Base-by-base conservation (phyloP, 2,797 vertebrate genomes). In the Sebastes miniatus region DNA sequence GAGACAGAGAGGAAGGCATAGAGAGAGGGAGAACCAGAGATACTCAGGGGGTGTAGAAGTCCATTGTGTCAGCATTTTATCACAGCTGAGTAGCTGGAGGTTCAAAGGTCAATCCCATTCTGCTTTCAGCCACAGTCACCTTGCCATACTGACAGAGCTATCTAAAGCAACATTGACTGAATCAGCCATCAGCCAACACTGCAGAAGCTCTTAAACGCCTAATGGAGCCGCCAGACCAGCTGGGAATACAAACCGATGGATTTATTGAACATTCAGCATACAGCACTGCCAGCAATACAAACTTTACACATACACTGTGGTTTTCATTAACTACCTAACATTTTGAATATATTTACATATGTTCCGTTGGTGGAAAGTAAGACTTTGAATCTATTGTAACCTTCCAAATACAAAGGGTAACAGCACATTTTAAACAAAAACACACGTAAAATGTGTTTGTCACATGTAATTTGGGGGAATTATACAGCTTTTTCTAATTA, bases 61-160 rank as follows among this genome's bases (percentile, higher is more conserved):
- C 75, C 63, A 66, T 79, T 73, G 86, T 92, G 91, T 93, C 93
- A 94, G 90, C 90, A 58, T 93, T 92, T 92, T 91, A 92, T 91
- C 89, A 89, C 88, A 92, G 89, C 84, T 84, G 86, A 92, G 84
- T 91, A 89, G 88, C 87, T 81, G 58, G 18, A 74, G 87, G 93
- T 83, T 91, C 92, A 94, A 90, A 93, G 92, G 90, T 93, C 88
- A 91, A 77, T 84, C 80, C 80, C 86, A 89, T 89, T 89, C 77
- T 88, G 87, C 86, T 83, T 78, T 81, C 83, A 86, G 87, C 83
- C 81, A 80, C 85, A 92, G 89, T 93, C 90, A 93, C 91, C 91
- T 93, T 90, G 88, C 86, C 69, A 52, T 71, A 88, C 83, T 91
- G 92, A 93, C 92, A 89, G 83, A 85, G 84, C 89, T 91, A 90